Conservation (phyloP, 37 sponge, comb jelly and placozoan genomes). For the Tethya wilhelma region DNA sequence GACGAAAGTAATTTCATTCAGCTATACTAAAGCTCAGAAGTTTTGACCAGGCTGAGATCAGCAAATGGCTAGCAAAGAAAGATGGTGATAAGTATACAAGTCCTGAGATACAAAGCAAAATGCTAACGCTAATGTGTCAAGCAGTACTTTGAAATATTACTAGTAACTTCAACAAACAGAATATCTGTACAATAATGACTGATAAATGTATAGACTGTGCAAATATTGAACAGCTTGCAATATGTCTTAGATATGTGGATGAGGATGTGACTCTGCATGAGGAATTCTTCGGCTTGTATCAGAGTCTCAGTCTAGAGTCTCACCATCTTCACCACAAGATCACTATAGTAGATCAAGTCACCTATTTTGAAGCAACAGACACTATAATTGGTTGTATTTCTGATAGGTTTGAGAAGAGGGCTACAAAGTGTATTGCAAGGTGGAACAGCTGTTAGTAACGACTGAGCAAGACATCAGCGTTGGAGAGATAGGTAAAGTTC, state of each 20-base stretch:
- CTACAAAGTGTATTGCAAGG: conserved; percentile 24
- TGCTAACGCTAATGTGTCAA: conserved; percentile 16
- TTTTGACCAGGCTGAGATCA: not conserved
- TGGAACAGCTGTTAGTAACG: conserved; percentile 10
- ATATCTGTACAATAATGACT: conserved; percentile 42
- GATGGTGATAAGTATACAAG: conserved; percentile 51
- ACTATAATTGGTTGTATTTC: conserved; percentile 23
- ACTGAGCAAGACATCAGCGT: not conserved
- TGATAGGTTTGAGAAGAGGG: conserved; percentile 31
- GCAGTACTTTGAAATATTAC: conserved; percentile 29
- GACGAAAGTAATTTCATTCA: conserved; percentile 2
- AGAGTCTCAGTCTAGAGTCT: conserved; percentile 5
- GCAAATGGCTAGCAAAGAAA: not conserved
- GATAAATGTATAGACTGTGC: conserved; percentile 47
- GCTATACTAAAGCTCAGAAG: conserved; percentile 11
- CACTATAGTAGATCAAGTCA: conserved; percentile 18
- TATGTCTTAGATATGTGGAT: conserved; percentile 49
- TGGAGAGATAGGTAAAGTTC: not conserved
- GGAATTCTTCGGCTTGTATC: conserved; percentile 39
- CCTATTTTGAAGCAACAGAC: conserved; percentile 15
- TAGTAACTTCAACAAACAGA: conserved; percentile 2
- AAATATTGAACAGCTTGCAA: conserved; percentile 41
- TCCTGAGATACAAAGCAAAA: conserved; percentile 50
- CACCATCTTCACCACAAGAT: conserved; percentile 16
- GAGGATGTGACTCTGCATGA: conserved; percentile 28